phyloP scores from a whole-genome alignment of 2,797 vertebrate species.

The Ibycter americanus region DNA sequence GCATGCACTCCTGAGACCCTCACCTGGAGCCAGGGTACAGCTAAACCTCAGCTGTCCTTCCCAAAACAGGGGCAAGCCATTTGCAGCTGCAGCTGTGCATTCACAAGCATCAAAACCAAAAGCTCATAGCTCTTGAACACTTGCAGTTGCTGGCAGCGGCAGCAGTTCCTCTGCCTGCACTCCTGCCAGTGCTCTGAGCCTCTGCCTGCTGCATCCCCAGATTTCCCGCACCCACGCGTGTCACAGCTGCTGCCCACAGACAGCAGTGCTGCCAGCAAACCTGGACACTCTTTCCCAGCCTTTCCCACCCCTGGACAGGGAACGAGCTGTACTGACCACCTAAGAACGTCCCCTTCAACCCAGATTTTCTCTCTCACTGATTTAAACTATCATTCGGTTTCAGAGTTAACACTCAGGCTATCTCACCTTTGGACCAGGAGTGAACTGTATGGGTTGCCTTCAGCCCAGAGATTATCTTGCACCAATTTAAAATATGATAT shows the following conservation, averaged over 20 bases:
- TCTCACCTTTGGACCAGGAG: not conserved
- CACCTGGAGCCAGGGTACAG: not conserved
- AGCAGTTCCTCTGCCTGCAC: not conserved
- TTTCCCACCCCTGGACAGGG: not conserved
- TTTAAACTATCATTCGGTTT: not conserved
- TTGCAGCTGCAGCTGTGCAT: not conserved
- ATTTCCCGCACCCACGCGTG: not conserved
- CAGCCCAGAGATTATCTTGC: not conserved
- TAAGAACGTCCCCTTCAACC: not conserved
- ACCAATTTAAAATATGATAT: not conserved
- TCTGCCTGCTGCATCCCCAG: not conserved
- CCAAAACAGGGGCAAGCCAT: not conserved
- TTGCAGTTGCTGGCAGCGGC: not conserved
- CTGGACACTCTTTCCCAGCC: not conserved
- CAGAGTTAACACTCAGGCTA: not conserved
- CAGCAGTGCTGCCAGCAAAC: not conserved
- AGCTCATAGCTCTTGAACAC: not conserved
- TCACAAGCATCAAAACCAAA: not conserved
- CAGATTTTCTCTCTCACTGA: not conserved
- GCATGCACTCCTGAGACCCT: fast-evolving
- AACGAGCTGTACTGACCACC: not conserved
- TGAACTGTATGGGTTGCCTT: not conserved
- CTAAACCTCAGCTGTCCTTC: not conserved
- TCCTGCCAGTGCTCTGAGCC: not conserved
- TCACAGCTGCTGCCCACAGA: not conserved